phyloP scores from a whole-genome alignment of 2,113 vertebrate species.

The Pollimyrus isidori region DNA sequence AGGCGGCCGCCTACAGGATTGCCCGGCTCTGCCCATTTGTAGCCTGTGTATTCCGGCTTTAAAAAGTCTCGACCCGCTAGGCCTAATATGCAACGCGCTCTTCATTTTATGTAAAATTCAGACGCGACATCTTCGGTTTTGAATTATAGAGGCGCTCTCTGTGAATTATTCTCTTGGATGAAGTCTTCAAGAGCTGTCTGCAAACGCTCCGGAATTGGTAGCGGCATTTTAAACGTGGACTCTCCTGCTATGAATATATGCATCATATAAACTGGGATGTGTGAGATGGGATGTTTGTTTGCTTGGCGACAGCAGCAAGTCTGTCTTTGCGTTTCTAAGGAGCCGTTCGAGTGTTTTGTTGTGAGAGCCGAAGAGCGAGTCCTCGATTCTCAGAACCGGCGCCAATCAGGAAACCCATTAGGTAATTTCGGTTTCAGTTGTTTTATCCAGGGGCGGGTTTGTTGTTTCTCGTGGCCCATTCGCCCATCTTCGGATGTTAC shows the following conservation, averaged over 20 bases:
- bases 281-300: not conserved
- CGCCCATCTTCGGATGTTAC: not conserved
- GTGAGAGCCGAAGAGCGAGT: not conserved
- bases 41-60: not conserved
- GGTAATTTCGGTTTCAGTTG: not conserved
- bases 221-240: not conserved
- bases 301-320: not conserved
- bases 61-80: not conserved
- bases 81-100: not conserved
- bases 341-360: not conserved
- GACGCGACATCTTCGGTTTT: not conserved
- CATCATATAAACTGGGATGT: not conserved
- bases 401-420: not conserved
- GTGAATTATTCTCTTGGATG: slow-evolving; percentile 8
- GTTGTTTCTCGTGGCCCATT: not conserved
- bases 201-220: not conserved
- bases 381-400: not conserved
- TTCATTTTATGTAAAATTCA: not conserved
- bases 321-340: not conserved
- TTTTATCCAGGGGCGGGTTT: not conserved
- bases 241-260: not conserved
- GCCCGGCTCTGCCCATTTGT: not conserved
- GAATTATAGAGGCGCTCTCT: not conserved
- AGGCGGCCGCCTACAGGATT: not conserved
- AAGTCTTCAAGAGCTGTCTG: not conserved